Evolutionary conservation across 2,113 vertebrate species (phyloP), one percentile per base, ranked within the genome.

Genomic region (Chitala chitala): DNA sequence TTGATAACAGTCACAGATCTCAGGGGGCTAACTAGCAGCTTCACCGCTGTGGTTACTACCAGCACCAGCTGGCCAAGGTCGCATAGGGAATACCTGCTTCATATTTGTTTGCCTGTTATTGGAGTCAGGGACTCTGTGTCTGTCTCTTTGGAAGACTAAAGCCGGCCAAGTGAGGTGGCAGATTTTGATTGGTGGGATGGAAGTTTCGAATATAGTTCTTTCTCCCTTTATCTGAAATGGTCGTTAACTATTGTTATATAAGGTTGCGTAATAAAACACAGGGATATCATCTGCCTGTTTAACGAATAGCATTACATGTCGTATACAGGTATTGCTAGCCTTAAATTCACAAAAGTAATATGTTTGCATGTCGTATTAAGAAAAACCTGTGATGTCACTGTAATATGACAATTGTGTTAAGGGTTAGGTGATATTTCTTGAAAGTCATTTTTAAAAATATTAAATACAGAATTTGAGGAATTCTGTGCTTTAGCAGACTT

Each of bases 231-330:
- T 63, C 58, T 64, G 58, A 53, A 33, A 15, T 26, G 42, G 31
- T 50, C 20, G 64, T 73, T 63, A 64, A 15, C 31, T 42, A 72
- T 46, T 38, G 29, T 36, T 73, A 36, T 38, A 38, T 73, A 63
- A 64, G 15, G 29, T 64, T 24, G 13, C 2, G 20, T 38, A 51
- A 73, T 73, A 73, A 61, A 31, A 73, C 51, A 64, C 17, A 13
- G 42, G 40, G n/a, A n/a, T n/a, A n/a, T n/a, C n/a, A n/a, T n/a
- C n/a, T n/a, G n/a, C n/a, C n/a, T 2, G 4, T n/a, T 12, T 44
- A 42, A 48, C 46, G 22, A 22, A 9, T 0, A 3, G 31, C 44
- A 15, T 33, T 33, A 31, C n/a, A 59, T 44, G 3, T 42, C 40
- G 10, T 20, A 44, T 58, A 40, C 22, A 24, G 17, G 26, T 55